Percentiles rank a stretch among this genome's conserved stretches.
Conservation (phyloP, 37 sponge, comb jelly and placozoan species). For the Eunapius fragilis region DNA sequence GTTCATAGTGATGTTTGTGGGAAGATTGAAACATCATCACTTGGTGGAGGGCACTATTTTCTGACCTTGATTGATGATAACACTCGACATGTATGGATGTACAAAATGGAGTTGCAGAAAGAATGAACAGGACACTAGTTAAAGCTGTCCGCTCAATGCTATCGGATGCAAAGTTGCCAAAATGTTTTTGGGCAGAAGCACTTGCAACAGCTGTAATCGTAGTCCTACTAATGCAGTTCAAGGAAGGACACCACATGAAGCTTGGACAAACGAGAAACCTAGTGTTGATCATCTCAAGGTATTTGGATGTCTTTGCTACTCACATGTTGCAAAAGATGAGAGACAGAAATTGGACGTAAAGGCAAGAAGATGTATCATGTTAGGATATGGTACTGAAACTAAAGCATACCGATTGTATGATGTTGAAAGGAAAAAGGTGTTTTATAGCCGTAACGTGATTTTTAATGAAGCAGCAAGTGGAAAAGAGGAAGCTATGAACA, state of each 20-base stretch:
- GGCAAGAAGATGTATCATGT: slow-evolving; percentile 52
- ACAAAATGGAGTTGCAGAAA: slow-evolving; percentile 68
- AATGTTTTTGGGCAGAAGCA: slow-evolving; percentile 40
- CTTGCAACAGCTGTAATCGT: slow-evolving; percentile 37
- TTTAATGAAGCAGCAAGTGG: slow-evolving; percentile 47
- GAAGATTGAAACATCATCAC: slow-evolving; percentile 35
- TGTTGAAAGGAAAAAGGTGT: slow-evolving; percentile 11
- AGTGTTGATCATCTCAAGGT: slow-evolving; percentile 42
- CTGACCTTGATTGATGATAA: slow-evolving; percentile 57
- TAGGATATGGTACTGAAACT: slow-evolving; percentile 42
- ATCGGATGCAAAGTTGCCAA: slow-evolving; percentile 23
- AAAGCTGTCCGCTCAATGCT: slow-evolving; percentile 56
- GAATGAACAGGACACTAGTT: slow-evolving; percentile 60
- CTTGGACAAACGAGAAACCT: slow-evolving; percentile 44
- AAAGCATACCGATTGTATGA: slow-evolving; percentile 58
- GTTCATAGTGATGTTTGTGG: slow-evolving; percentile 61
- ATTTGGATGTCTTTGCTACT: slow-evolving; percentile 50
- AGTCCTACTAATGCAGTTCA: slow-evolving; percentile 53
- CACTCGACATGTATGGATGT: slow-evolving; percentile 39
- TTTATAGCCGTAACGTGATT: slow-evolving; percentile 52
- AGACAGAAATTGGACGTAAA: slow-evolving; percentile 44
- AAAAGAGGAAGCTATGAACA: neutral
- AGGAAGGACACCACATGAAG: slow-evolving; percentile 61
- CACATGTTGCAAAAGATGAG: slow-evolving; percentile 50
- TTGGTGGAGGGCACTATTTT: slow-evolving; percentile 40